Conservation (phyloP, 2,797 vertebrate genomes). For the Pseudopleuronectes americanus region DNA sequence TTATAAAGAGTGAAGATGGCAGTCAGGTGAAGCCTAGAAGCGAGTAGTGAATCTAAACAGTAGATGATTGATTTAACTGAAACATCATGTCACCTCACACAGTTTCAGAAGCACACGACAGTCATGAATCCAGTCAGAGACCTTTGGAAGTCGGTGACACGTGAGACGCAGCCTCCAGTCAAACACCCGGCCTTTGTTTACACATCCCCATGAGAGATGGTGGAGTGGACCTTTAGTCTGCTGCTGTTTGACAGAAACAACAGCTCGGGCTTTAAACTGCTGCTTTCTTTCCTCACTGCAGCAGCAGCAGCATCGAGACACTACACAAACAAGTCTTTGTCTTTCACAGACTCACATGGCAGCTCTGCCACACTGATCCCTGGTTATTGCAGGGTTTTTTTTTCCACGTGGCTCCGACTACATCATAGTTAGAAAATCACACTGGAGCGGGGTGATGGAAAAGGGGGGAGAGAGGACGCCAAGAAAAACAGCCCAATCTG, state of each 20-base stretch:
- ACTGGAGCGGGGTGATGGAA: constrained; percentile 37
- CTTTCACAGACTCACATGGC: constrained; percentile 67
- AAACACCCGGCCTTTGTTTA: constrained; percentile 62
- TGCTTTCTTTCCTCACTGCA: constrained; percentile 33
- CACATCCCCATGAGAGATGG: constrained; percentile 33
- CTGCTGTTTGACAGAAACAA: constrained; percentile 52
- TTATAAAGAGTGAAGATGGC: not conserved
- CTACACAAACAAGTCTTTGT: constrained; percentile 76
- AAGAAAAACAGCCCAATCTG: constrained; percentile 52
- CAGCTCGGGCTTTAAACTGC: constrained; percentile 38
- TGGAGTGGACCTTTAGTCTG: constrained; percentile 45
- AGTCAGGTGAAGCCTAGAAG: not conserved
- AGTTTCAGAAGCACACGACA: not conserved
- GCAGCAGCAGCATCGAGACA: constrained; percentile 1
- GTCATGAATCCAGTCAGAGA: not conserved
- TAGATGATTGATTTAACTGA: not conserved
- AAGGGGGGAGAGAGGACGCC: constrained; percentile 51
- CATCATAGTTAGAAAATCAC: constrained; percentile 56
- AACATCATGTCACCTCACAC: not conserved
- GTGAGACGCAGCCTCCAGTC: constrained; percentile 42
- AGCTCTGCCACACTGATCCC: constrained; percentile 50
- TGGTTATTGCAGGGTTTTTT: constrained; percentile 48
- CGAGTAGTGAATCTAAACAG: too few species aligned
- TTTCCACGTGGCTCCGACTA: constrained; percentile 64
- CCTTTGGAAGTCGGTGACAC: constrained; percentile 17